Base-by-base conservation (phyloP, 37 sponge, comb jelly and placozoan species). In the Theonella swinhoei region DNA sequence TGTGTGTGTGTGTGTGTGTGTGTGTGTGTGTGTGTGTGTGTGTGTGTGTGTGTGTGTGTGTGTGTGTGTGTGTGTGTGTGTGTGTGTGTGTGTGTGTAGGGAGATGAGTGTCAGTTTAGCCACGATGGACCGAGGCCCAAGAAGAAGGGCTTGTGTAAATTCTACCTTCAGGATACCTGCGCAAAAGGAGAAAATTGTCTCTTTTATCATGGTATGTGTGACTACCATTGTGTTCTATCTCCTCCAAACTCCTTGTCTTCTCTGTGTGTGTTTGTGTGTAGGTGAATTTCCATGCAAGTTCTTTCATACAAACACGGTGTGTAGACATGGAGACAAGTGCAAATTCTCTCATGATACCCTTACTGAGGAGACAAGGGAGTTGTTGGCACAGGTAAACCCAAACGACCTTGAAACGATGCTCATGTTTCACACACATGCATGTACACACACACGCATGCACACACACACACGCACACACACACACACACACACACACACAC, bases 111-210 rank as follows among this genome's bases (percentile, higher is more conserved):
- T 47, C 47, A 65, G 70, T 95, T 76, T 69, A 84, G 78, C 26
- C 96, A 95, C 64, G 88, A 86, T 25, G 94, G 64, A 26, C 77
- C 62, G 3, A 29, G 74, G 58, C 40, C 73, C 68, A 95, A 95
- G 89, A 95, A 92, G 79, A 89, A 68, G 54, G 97, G 92, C 65
- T 40, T 94, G 0, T 97, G 97, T 79, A 97, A 94, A 80, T 97
- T 89, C 79, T 94, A 87, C 38, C 71, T 91, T 22, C 65, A 76
- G 58, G 97, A 93, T 71, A 73, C 70, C 66, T 97, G 97, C 63
- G 78, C 42, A 71, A 93, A 94, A 69, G 97, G 97, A 63, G 67
- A 79, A 34, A 71, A 87, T 79, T 97, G 97, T 74, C 66, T 59
- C 61, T 97, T 83, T 69, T 87, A 88, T 25, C 97, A 97, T 89